Base-by-base conservation (phyloP, 2,888 invertebrate genomes). In the Orthosia gothica region DNA sequence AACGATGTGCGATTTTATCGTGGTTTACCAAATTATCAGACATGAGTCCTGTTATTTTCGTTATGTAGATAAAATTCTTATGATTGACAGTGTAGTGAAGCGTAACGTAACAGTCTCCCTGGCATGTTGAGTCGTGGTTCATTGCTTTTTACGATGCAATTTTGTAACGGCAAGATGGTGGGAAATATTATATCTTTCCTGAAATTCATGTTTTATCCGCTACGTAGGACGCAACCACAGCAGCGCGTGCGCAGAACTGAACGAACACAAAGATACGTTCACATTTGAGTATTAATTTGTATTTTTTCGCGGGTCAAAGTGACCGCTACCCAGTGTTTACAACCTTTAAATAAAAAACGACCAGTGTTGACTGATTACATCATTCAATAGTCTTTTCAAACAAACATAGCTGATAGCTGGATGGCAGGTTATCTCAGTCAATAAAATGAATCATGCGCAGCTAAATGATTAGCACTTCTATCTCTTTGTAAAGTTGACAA, bases 101-200 rank as follows among this genome's bases (percentile, higher is more conserved):
- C 82, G 77, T 66, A 81, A 83, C 76, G 62, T 49, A 63, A 66
- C 66, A 58, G 52, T 75, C 58, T 74, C 66, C 57, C 49, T 69
- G 68, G 63, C 58, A 50, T 61, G 69, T 59, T 47, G 65, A 55
- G 54, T 70, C 66, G 64, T 71, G 75, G 75, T 73, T 79, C 84
- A 81, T 84, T 84, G 82, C 76, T 66, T 88, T 86, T 86, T 86
- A 87, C 65, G 82, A 77, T 71, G 61, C 57, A 32, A 75, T 77
- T 74, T 58, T 77, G 52, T 74, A 74, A 61, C 66, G 62, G 54
- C 63, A 72, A 71, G n/a, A 70, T 59, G 73, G 68, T 69, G 64
- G 52, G 55, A 58, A 70, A 70, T 20, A 67, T 80, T 52, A 49
- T 59, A 70, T 74, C 26, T 81, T 74, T 70, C 40, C 64, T 55